phyloP scores from a whole-genome alignment of 2,113 vertebrate genomes.

The Rhinogobius similis region DNA sequence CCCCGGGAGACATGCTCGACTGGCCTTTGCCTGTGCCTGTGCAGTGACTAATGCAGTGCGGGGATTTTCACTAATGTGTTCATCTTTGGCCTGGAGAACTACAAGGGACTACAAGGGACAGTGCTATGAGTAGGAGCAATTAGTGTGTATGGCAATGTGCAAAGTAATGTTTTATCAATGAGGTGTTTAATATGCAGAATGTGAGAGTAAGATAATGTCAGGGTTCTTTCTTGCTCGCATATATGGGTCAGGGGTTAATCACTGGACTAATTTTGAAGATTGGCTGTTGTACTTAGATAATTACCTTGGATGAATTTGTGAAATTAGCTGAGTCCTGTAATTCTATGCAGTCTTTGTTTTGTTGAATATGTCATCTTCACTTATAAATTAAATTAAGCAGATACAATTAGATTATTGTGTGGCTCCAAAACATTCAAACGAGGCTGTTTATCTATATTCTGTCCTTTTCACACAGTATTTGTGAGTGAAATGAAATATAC shows the following conservation, averaged over 20 bases:
- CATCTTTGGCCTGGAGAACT: background rate
- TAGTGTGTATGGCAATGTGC: background rate
- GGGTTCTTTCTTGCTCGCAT: background rate
- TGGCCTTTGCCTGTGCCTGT: slow-evolving; percentile 12
- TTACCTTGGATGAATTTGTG: background rate
- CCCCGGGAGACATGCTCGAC: slow-evolving; percentile 34
- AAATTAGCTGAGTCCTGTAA: background rate
- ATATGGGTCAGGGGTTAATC: slow-evolving; percentile 24
- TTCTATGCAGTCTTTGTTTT: background rate
- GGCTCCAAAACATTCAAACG: background rate
- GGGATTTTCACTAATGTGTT: slow-evolving; percentile 5
- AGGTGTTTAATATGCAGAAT: background rate
- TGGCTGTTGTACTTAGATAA: slow-evolving; percentile 8
- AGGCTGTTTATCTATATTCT: background rate
- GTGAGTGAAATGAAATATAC: background rate
- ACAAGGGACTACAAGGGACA: background rate
- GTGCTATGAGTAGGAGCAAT: background rate
- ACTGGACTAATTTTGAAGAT: slow-evolving; percentile 5
- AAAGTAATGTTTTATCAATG: background rate
- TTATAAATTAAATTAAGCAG: background rate
- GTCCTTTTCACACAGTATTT: background rate
- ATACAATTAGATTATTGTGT: background rate
- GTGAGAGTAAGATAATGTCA: background rate
- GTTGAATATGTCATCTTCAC: background rate
- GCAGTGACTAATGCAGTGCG: slow-evolving; percentile 32